Percentiles rank a stretch among this genome's conserved stretches.
Evolutionary conservation across 2,113 vertebrate species (phyloP).

Genomic region (Prunella himalayana): DNA sequence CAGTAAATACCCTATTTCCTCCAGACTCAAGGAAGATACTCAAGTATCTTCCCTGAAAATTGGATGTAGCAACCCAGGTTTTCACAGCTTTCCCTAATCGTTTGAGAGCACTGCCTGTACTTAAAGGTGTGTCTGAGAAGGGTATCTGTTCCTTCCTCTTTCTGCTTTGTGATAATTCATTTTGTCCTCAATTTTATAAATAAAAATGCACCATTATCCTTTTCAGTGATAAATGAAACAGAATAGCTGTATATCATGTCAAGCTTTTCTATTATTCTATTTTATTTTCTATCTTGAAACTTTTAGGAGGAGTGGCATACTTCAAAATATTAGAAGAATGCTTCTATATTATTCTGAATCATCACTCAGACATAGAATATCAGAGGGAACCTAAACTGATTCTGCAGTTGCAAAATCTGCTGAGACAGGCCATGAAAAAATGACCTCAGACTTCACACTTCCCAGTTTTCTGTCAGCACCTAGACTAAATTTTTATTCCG

Average conservation of each 20-base stretch:
- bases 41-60: neutral
- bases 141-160: neutral
- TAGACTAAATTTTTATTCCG: conserved; percentile 1
- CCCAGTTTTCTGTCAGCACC: conserved; percentile 32
- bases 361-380: conserved; percentile 1
- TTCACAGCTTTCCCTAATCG: neutral
- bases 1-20: neutral
- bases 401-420: conserved; percentile 23
- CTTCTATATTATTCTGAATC: conserved; percentile 36
- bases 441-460: conserved; percentile 36
- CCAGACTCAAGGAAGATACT: neutral
- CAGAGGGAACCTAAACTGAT: neutral
- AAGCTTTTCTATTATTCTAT: conserved; percentile 29
- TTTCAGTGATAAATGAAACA: conserved; percentile 24
- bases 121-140: neutral
- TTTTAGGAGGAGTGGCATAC: neutral
- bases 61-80: neutral
- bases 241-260: conserved; percentile 28
- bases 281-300: conserved; percentile 54
- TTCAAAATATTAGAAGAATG: conserved; percentile 57
- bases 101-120: neutral
- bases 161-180: conserved; percentile 43
- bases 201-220: neutral
- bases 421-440: conserved; percentile 19
- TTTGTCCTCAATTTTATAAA: conserved; percentile 29